phyloP scores from a whole-genome alignment of 2,113 vertebrate genomes.

The Poeciliopsis prolifica region DNA sequence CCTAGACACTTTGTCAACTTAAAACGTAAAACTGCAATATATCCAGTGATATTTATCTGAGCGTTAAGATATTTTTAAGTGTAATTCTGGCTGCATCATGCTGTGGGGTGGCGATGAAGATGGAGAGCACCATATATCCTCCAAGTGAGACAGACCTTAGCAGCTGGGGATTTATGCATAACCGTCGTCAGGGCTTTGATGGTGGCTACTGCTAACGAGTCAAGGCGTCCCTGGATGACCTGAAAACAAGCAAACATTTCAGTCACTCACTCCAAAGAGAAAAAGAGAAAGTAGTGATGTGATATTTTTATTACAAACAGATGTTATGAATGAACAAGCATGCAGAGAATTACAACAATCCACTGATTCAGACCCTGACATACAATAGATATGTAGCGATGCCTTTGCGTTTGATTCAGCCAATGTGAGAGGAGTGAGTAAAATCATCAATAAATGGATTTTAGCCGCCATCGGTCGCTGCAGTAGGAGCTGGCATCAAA shows the following conservation, averaged over 20 bases:
- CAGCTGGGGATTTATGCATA: slow-evolving; percentile 97
- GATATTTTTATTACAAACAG: slow-evolving; percentile 34
- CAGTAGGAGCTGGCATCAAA: slow-evolving; percentile 30
- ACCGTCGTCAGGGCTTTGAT: slow-evolving; percentile 96
- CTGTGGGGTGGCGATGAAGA: background rate
- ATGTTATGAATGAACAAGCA: slow-evolving; percentile 20
- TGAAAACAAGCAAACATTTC: slow-evolving; percentile 54
- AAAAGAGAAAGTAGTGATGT: background rate
- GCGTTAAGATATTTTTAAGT: too few relatives aligned
- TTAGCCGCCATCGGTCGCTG: slow-evolving; percentile 13
- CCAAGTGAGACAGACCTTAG: slow-evolving; percentile 82
- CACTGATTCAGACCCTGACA: slow-evolving; percentile 11
- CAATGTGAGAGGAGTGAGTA: slow-evolving; percentile 24
- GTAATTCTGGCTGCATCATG: background rate
- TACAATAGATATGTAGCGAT: slow-evolving; percentile 35
- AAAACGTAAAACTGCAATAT: too few relatives aligned
- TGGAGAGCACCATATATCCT: background rate
- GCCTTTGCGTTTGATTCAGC: slow-evolving; percentile 44
- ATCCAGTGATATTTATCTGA: too few relatives aligned
- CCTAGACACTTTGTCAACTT: too few relatives aligned
- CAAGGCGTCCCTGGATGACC: slow-evolving; percentile 93
- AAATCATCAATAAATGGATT: slow-evolving; percentile 34
- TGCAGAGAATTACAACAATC: slow-evolving; percentile 39
- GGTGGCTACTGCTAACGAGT: slow-evolving; percentile 91
- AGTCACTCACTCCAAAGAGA: slow-evolving; percentile 3